A percentile compares a stretch with the other conserved stretches of the same genome.
These are phyloP conservation scores for Acanthornis magna DNA, from an alignment of 2,797 vertebrate species.

Conservation along the genomic window DNA sequence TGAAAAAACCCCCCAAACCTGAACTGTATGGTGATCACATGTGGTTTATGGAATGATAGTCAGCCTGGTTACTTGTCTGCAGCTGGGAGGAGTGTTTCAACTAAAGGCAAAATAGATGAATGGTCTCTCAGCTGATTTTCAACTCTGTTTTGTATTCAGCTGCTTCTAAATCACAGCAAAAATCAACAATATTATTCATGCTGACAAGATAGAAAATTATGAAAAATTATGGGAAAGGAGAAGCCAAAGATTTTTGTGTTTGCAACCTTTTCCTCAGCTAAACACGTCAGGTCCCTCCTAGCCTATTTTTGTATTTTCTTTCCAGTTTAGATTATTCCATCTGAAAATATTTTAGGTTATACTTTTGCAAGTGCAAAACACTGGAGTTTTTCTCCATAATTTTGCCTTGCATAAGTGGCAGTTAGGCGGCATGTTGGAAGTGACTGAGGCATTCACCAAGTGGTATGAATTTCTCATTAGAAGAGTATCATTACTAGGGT, in stretches of 20 bases:
- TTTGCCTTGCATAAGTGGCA: background rate
- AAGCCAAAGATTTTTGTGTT: background rate
- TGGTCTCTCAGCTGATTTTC: background rate
- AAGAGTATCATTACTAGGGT: background rate
- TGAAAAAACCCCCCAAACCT: background rate
- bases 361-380: background rate
- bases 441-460: background rate
- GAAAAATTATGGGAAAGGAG: background rate
- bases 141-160: background rate
- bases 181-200: background rate
- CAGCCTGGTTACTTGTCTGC: background rate
- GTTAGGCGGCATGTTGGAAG: background rate
- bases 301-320: background rate
- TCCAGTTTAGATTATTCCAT: background rate
- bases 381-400: background rate
- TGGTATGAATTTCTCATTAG: background rate
- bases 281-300: background rate
- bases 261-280: background rate
- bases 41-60: background rate
- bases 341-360: background rate
- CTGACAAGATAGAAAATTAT: background rate
- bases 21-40: background rate
- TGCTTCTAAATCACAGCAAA: background rate
- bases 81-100: background rate
- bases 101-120: background rate